A percentile compares a stretch with the other conserved stretches of the same genome.
phyloP scores from a whole-genome alignment of 1,140 invertebrate species.

The Samia ricini region DNA sequence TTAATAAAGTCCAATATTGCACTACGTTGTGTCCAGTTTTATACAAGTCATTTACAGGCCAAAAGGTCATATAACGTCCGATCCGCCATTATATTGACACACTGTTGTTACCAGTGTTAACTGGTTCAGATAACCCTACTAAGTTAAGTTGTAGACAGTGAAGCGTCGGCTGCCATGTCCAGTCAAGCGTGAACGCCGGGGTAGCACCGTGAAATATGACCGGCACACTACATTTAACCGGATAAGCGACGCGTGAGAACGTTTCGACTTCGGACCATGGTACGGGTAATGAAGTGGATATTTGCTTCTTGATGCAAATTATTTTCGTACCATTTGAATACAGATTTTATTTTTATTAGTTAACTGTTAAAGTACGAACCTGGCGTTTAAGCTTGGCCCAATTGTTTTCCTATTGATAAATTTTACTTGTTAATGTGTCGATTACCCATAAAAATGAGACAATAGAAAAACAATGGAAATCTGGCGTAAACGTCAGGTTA shows the following conservation, averaged over 20 bases:
- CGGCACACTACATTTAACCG: constrained; percentile 28
- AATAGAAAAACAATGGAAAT: too few relatives aligned
- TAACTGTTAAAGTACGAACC: too few relatives aligned
- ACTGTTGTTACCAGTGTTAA: not conserved
- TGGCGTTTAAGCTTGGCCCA: too few relatives aligned
- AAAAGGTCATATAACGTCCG: not conserved
- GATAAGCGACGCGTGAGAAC: constrained; percentile 26
- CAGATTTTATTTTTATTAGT: too few relatives aligned
- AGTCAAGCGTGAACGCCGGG: constrained; percentile 8
- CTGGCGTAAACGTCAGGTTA: too few relatives aligned
- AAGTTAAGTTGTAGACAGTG: constrained; percentile 18
- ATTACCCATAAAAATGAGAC: too few relatives aligned
- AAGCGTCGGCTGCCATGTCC: constrained; percentile 16
- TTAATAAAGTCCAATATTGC: not conserved
- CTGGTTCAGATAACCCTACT: constrained; percentile 3
- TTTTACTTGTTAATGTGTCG: not conserved
- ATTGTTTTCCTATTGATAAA: too few relatives aligned
- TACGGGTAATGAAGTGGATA: constrained; percentile 5
- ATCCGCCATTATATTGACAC: not conserved
- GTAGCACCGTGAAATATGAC: constrained; percentile 30
- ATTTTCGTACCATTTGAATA: too few relatives aligned
- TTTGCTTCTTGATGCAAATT: too few relatives aligned
- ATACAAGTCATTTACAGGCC: not conserved
- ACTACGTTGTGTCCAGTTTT: not conserved
- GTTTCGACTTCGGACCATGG: constrained; percentile 13